Percentiles rank a stretch among this genome's conserved stretches.
These are phyloP conservation scores for Gadus chalcogrammus DNA, from an alignment of 2,113 vertebrate genomes.

Conservation along the genomic window DNA sequence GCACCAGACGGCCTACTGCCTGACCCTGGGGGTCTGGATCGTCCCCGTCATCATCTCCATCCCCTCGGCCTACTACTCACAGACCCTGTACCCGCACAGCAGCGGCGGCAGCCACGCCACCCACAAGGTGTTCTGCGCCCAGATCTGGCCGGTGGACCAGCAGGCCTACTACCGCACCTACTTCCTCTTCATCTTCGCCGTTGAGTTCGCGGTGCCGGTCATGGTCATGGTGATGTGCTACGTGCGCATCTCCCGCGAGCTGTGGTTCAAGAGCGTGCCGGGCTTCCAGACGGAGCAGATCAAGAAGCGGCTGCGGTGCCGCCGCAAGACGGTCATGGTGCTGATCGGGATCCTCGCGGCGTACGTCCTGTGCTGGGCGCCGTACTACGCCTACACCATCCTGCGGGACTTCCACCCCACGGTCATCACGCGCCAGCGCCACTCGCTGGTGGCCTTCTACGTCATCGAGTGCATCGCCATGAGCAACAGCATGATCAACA, in stretches of 20 bases:
- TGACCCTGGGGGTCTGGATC: conserved; percentile 80
- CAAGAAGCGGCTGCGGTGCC: conserved; percentile 81
- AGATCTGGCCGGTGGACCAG: conserved; percentile 94
- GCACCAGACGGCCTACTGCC: conserved; percentile 84
- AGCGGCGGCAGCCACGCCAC: conserved; percentile 63
- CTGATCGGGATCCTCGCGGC: conserved; percentile 86
- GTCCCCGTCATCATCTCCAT: conserved; percentile 88
- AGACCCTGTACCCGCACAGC: conserved; percentile 74
- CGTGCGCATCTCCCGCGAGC: conserved; percentile 83
- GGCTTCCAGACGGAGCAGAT: conserved; percentile 95
- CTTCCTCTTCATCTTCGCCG: conserved; percentile 87
- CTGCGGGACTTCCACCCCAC: conserved; percentile 92
- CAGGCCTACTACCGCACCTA: conserved; percentile 91
- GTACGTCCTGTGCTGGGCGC: conserved; percentile 94
- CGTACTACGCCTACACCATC: conserved; percentile 88
- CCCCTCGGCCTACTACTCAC: conserved; percentile 92
- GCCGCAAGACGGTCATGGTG: conserved; percentile 87
- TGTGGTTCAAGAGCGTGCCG: conserved; percentile 91
- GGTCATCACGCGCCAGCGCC: conserved; percentile 84
- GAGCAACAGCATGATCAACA: conserved; percentile 98
- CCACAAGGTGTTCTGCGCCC: conserved; percentile 92
- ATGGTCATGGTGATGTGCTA: conserved; percentile 91
- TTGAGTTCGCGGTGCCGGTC: conserved; percentile 87
- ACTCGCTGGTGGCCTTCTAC: conserved; percentile 92
- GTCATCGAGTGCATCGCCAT: conserved; percentile 94